Evolutionary conservation across 2,797 vertebrate species (phyloP).

Genomic region (Melanitta fusca): DNA sequence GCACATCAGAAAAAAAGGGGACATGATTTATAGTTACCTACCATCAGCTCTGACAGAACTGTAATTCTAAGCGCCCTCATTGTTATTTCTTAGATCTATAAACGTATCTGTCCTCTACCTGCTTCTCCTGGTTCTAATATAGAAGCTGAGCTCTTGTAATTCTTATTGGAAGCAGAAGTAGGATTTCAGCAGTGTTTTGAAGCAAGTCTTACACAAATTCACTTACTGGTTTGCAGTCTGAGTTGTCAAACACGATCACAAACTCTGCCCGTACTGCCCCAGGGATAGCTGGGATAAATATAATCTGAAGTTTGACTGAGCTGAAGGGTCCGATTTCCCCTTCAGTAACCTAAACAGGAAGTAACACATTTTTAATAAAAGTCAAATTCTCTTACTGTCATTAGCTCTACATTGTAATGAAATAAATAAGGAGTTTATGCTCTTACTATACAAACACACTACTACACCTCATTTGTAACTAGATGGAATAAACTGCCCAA

Average conservation of each 20-base stretch:
- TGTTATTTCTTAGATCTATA: neutral
- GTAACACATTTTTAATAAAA: neutral
- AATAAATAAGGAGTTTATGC: neutral
- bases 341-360: constrained; percentile 78
- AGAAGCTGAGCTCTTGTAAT: neutral
- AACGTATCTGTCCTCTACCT: neutral
- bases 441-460: neutral
- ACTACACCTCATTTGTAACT: neutral
- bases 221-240: constrained; percentile 84
- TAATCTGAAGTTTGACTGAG: constrained; percentile 84
- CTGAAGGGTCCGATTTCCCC: constrained; percentile 87
- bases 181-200: neutral
- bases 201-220: neutral
- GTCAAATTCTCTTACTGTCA: neutral
- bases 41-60: neutral
- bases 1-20: neutral
- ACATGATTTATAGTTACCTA: neutral
- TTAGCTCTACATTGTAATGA: neutral
- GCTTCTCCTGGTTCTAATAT: neutral
- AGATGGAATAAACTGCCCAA: neutral
- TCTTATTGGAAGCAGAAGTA: neutral
- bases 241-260: constrained; percentile 84
- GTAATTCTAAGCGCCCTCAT: neutral
- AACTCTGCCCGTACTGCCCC: constrained; percentile 82
- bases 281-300: constrained; percentile 86